These are phyloP conservation scores for Orthosia gothica DNA, from an alignment of 2,888 invertebrate genomes.

Conservation along the genomic window DNA sequence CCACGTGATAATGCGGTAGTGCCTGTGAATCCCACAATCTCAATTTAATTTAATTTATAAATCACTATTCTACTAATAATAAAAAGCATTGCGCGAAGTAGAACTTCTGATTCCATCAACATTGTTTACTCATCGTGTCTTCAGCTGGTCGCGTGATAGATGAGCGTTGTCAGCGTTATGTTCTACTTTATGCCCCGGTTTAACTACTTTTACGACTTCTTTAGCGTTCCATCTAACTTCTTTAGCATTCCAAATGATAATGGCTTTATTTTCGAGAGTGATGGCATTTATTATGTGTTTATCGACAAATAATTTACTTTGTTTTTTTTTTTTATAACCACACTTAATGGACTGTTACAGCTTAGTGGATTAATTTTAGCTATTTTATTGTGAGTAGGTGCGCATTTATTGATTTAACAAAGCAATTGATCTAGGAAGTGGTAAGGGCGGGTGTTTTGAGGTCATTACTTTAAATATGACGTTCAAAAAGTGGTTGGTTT, in stretches of 20 bases:
- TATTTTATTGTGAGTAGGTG: no score
- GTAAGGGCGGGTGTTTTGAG: no score
- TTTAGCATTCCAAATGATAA: constrained; percentile 8
- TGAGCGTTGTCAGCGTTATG: constrained; percentile 48
- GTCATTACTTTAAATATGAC: no score
- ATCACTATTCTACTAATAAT: neutral
- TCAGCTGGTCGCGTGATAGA: constrained; percentile 57
- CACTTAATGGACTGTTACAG: no score
- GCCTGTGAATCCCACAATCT: no score
- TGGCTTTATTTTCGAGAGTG: constrained; percentile 21
- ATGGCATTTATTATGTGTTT: neutral
- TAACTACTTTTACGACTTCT: constrained; percentile 45
- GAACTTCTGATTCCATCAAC: constrained; percentile 31
- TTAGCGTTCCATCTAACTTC: constrained; percentile 23
- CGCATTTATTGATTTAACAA: no score
- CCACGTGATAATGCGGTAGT: no score
- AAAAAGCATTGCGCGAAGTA: neutral
- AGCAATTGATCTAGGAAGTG: no score
- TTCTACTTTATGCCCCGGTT: constrained; percentile 50
- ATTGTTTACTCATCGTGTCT: constrained; percentile 13
- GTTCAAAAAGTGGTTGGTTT: no score
- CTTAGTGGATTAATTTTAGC: no score
- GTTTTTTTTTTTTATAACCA: no score
- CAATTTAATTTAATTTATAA: no score
- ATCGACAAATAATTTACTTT: neutral